phyloP scores from a whole-genome alignment of 2,888 invertebrate genomes.

The Ochlodes sylvanus region DNA sequence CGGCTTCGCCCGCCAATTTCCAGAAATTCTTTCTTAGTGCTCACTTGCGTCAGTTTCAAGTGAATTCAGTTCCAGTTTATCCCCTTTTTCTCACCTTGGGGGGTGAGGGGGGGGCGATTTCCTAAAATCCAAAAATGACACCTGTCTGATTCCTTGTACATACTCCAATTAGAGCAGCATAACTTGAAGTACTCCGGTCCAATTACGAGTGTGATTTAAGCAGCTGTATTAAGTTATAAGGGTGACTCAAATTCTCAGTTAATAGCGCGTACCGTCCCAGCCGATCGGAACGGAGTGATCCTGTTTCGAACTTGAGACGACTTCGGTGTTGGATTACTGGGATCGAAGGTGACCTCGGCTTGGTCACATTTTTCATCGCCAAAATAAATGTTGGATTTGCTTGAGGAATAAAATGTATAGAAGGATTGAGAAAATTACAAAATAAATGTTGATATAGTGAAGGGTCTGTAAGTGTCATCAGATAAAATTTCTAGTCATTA shows the following conservation, averaged over 20 bases:
- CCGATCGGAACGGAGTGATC: constrained; percentile 58
- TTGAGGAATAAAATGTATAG: not conserved
- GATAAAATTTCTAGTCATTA: too few relatives aligned
- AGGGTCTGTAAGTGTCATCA: too few relatives aligned
- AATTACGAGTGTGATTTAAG: constrained; percentile 18
- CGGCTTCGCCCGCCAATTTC: too few relatives aligned
- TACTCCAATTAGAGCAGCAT: not conserved
- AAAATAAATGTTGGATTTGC: not conserved
- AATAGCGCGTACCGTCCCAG: constrained; percentile 46
- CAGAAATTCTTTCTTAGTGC: too few relatives aligned
- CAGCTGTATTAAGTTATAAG: constrained; percentile 25
- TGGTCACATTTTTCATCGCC: constrained; percentile 14
- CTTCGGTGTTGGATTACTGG: constrained; percentile 53
- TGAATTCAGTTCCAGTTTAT: too few relatives aligned
- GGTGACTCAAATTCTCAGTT: constrained; percentile 37
- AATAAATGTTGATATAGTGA: too few relatives aligned
- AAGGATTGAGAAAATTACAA: not conserved
- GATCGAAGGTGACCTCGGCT: constrained; percentile 33
- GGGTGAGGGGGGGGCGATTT: too few relatives aligned
- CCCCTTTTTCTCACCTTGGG: too few relatives aligned
- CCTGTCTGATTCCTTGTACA: not conserved
- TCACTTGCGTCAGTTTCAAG: too few relatives aligned
- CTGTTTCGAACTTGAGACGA: constrained; percentile 61
- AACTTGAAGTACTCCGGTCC: not conserved
- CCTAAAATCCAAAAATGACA: too few relatives aligned